Evolutionary conservation across 2,797 vertebrate species (phyloP), one percentile per base, ranked within the genome.

Genomic region (Danio choprae): DNA sequence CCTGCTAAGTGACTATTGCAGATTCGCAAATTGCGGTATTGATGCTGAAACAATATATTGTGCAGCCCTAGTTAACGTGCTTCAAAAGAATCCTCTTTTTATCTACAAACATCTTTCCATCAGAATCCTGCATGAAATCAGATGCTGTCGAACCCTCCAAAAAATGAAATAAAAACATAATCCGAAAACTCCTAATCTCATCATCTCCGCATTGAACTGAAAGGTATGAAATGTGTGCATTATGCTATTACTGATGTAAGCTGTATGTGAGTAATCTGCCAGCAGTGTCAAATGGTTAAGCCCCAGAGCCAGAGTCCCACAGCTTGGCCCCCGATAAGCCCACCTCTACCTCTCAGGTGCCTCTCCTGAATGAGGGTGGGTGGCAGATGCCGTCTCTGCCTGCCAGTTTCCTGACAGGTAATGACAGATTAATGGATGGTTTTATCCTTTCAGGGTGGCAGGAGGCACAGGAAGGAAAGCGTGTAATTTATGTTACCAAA

Each of bases 361-460:
- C 56, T 70, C 20, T 50, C 7, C 38, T 40, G 62, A 81, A 81
- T 83, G 13, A 20, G 44, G 13, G 29, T 40, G 77, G 18, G 55
- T 0, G 18, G 36, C 77, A 79, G 77, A 79, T 79, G 87, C 88
- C 89, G 90, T 91, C 91, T 89, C 86, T 87, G 85, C 62, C 74
- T 81, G 83, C 87, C 86, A 89, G 88, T 80, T 71, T 83, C 79
- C 84, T 89, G 92, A 92, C 88, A 91, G 89, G 86, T 91, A 91
- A 86, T 84, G 84, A 86, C 87, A 78, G 87, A 87, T 89, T 92
- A 93, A 93, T 91, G 83, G 90, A 92, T 88, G 86, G 85, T 85
- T 84, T 88, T 88, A 87, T 86, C 83, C 81, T 87, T 86, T 87
- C 76, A 76, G 74, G 81, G 65, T 87, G 90, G 89, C 89, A 85